Percentiles rank a stretch among this genome's conserved stretches.
Conservation (phyloP, 1,140 invertebrate genomes). For the Oedothorax gibbosus region DNA sequence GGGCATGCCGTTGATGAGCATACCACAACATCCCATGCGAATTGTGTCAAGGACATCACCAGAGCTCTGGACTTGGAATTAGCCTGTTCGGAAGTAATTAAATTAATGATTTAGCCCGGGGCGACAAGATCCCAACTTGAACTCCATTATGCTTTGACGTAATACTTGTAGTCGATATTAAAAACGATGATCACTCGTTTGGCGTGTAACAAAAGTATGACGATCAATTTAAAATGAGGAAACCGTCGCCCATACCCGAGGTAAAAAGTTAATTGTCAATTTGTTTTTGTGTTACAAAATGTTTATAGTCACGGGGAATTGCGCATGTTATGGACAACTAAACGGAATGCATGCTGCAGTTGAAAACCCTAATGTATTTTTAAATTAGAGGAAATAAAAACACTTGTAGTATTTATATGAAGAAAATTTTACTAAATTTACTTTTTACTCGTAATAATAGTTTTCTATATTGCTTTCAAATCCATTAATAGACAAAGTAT, state of each 20-base stretch:
- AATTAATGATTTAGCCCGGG: constrained; percentile 51
- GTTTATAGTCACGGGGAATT: neutral
- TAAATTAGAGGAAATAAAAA: no score
- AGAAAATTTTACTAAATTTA: no score
- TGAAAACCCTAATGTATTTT: no score
- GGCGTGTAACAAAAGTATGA: neutral
- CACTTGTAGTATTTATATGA: no score
- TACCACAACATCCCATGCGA: constrained; percentile 29
- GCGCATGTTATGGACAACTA: no score
- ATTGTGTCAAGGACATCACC: constrained; percentile 50
- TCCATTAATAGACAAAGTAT: no score
- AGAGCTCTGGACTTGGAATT: constrained; percentile 29
- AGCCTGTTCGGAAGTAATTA: constrained; percentile 56
- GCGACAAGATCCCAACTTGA: neutral
- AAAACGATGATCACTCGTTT: constrained; percentile 17
- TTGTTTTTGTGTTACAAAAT: constrained; percentile 15
- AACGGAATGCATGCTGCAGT: no score
- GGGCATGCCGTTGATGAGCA: neutral
- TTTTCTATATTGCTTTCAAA: no score
- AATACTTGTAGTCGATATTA: neutral
- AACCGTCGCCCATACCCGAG: neutral
- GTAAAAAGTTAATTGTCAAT: neutral
- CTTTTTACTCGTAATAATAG: no score
- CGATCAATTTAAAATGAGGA: neutral
- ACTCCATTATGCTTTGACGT: neutral